A percentile compares a stretch with the other conserved stretches of the same genome.
phyloP scores from a whole-genome alignment of 2,888 invertebrate species.

The Cheilosia grossa region DNA sequence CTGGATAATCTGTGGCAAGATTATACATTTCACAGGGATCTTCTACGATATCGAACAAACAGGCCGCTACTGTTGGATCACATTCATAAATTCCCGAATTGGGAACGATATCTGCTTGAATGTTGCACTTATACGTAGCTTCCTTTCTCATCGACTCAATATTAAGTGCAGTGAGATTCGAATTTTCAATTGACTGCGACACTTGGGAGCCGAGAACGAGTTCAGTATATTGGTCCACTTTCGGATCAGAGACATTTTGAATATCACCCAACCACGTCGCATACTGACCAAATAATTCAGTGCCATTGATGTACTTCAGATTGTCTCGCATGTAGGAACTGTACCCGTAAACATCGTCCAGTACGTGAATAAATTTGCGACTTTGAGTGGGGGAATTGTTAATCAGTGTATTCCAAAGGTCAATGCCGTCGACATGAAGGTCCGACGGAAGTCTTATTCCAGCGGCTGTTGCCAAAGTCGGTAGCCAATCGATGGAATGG shows the following conservation, averaged over 20 bases:
- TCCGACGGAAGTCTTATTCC: slow-evolving; percentile 76
- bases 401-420: slow-evolving; percentile 87
- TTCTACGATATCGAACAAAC: slow-evolving; percentile 84
- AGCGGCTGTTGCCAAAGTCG: slow-evolving; percentile 86
- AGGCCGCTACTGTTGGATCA: slow-evolving; percentile 80
- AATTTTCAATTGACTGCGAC: slow-evolving; percentile 59
- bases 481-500: slow-evolving; percentile 93
- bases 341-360: slow-evolving; percentile 86
- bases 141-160: slow-evolving; percentile 77
- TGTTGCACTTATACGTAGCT: slow-evolving; percentile 77
- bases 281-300: slow-evolving; percentile 76
- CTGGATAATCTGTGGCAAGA: slow-evolving; percentile 79
- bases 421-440: slow-evolving; percentile 86
- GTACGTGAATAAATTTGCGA: slow-evolving; percentile 85
- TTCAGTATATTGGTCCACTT: slow-evolving; percentile 77
- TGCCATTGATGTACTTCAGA: slow-evolving; percentile 81
- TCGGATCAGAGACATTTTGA: slow-evolving; percentile 77
- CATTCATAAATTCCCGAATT: slow-evolving; percentile 77
- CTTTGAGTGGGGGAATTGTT: slow-evolving; percentile 80
- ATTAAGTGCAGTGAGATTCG: not conserved
- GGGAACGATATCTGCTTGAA: not conserved
- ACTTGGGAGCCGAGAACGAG: slow-evolving; percentile 79
- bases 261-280: slow-evolving; percentile 80
- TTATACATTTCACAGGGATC: slow-evolving; percentile 85
- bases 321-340: slow-evolving; percentile 79